Base-by-base conservation (phyloP, 2,888 invertebrate species). In the Sminthurinus aureus region DNA sequence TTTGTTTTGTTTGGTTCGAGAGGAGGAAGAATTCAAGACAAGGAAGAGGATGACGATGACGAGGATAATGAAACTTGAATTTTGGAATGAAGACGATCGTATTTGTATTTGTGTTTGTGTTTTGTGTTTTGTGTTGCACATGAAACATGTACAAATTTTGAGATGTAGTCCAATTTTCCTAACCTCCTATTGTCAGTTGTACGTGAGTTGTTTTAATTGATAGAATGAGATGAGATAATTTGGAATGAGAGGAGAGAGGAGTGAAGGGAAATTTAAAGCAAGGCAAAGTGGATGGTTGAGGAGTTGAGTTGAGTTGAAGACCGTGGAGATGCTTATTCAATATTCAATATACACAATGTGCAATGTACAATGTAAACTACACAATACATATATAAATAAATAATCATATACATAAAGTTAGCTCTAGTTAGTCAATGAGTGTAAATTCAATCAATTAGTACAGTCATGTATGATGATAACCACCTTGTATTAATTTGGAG, bases 391-490 rank as follows among this genome's bases (percentile, higher is more conserved):
- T 6, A 38, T 38, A 71, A 71, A 20, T 71, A 71, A 71, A 24
- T 71, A n/a, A n/a, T n/a, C n/a, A 38, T 38, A 38, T 38, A 38
- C 38, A 24, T 71, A 71, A 71, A 71, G 71, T 71, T 71, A 71
- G 71, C 71, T 71, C 24, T 71, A 26, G 71, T 71, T 71, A 71
- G 71, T 71, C 71, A 71, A 71, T 71, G 71, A 71, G 71, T 71
- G 71, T 71, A 71, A 71, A 71, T 71, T 71, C 71, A 71, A 71
- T 71, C 71, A 71, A 71, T 71, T 71, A 24, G 71, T 71, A 71
- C 71, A 71, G 71, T 22, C 71, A 71, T 71, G 71, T 26, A 71
- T 71, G 71, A 71, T 20, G 71, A 24, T 24, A 71, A 71, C 11
- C 24, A 24, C 26, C 24, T 71, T 71, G 9, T 71, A 71, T 71